Evolutionary conservation across 2,113 vertebrate genomes (phyloP), one percentile per base, ranked within the genome.

Genomic region (Lepus europaeus): DNA sequence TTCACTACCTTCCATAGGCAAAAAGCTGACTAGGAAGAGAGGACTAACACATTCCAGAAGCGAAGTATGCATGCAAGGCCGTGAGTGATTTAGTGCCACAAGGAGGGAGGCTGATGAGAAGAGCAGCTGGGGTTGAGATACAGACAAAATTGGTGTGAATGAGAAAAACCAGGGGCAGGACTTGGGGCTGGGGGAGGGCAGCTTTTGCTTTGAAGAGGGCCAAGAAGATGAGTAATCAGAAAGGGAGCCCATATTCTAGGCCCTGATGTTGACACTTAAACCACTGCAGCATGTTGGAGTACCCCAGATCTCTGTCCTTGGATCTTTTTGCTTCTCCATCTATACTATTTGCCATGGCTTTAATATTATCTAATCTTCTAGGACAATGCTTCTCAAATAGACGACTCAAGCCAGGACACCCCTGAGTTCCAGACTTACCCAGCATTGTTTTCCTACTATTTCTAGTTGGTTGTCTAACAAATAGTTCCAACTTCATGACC

Each of bases 361-460:
- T 74, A 64, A 39, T 25, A n/a, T 10, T 33, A 80, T 9, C 45
- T 80, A 76, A 83, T 63, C 61, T 77, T 72, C 63, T 53, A 89
- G 51, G 29, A 13, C 85, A 59, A 69, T 16, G 4, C 59, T 68
- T 90, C 76, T 87, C 16, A 59, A 59, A 56, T 56, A 14, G 63
- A 39, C 25, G 33, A 23, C 27, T 81, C 27, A 95, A 78, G 51
- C 23, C 49, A 90, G 70, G 22, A 61, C 73, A 59, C 93, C 39
- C 64, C 39, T 20, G 53, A 59, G 49, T 61, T 82, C 6, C 74
- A 72, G 14, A 27, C 31, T 73, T 86, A 2, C 5, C 49, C 53
- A 66, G 45, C 74, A 11, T 64, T 51, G 11, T 84, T 95, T 69
- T 73, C 33, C 93, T 87, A 8, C 29, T 85, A 72, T 81, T 92